Evolutionary conservation across 2,113 vertebrate species (phyloP).

Genomic region (Sturnira hondurensis): DNA sequence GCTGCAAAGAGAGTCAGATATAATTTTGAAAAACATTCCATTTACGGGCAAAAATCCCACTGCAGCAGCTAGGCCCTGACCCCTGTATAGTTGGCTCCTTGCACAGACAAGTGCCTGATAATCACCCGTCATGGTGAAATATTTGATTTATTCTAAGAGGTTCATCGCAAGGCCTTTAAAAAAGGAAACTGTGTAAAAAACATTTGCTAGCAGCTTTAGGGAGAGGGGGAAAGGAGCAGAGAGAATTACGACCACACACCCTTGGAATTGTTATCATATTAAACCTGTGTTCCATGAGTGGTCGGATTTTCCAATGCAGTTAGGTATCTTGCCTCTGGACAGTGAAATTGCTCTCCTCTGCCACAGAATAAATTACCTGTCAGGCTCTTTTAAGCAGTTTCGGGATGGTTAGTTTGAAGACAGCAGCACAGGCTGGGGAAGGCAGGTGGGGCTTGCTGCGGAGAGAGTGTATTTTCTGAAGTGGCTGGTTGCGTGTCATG

Average conservation of each 20-base stretch:
- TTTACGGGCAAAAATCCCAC: background rate
- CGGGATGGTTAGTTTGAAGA: slow-evolving; percentile 74
- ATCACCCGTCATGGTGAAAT: slow-evolving; percentile 60
- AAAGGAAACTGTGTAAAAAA: slow-evolving; percentile 27
- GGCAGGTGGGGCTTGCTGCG: background rate
- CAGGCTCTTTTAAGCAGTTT: slow-evolving; percentile 71
- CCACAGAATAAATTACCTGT: slow-evolving; percentile 66
- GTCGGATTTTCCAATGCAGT: slow-evolving; percentile 63
- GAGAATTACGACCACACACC: slow-evolving; percentile 52
- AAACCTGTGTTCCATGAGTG: slow-evolving; percentile 36
- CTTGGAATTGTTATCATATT: slow-evolving; percentile 49
- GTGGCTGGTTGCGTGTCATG: background rate
- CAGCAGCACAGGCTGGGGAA: slow-evolving; percentile 7
- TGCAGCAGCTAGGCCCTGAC: background rate
- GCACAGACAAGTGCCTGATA: slow-evolving; percentile 59
- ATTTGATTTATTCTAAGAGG: slow-evolving; percentile 61
- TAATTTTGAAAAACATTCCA: background rate
- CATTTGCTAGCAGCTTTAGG: background rate
- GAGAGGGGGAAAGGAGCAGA: background rate
- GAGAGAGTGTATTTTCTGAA: background rate
- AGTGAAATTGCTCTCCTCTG: slow-evolving; percentile 69
- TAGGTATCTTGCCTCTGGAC: slow-evolving; percentile 63
- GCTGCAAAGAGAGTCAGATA: background rate
- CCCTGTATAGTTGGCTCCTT: slow-evolving; percentile 29
- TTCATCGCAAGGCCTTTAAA: slow-evolving; percentile 10